Evolutionary conservation across 2,797 vertebrate genomes (phyloP).

Genomic region (Coilia nasus): DNA sequence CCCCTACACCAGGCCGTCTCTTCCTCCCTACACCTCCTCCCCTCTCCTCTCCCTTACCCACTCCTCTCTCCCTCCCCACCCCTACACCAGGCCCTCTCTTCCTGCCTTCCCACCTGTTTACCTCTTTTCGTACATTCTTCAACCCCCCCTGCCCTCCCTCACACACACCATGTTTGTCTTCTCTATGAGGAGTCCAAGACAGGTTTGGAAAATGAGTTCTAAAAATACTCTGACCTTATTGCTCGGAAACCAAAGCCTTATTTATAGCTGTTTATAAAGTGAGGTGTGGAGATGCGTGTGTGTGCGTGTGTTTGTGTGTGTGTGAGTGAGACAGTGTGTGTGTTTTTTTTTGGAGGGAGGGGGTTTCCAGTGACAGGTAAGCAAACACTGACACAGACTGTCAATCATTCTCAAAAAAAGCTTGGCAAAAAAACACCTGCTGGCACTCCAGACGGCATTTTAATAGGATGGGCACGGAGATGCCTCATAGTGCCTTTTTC

Average conservation of each 20-base stretch:
- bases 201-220: neutral
- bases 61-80: neutral
- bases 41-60: neutral
- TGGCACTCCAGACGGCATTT: neutral
- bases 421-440: neutral
- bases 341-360: no score
- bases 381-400: neutral
- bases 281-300: no score
- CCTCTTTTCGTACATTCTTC: neutral
- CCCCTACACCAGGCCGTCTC: no score
- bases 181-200: neutral
- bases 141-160: neutral
- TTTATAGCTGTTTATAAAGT: neutral
- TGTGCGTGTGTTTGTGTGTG: no score
- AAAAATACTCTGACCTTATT: neutral
- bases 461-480: neutral
- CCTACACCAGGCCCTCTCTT: neutral
- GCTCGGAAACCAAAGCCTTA: neutral
- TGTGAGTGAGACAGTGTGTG: no score
- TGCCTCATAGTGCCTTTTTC: conserved; percentile 2
- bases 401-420: neutral
- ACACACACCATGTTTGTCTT: neutral
- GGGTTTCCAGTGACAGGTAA: neutral
- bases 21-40: neutral
- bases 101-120: neutral